Percentiles rank a stretch among this genome's conserved stretches.
phyloP scores from a whole-genome alignment of 2,113 vertebrate genomes.

The Poicephalus gulielmi region DNA sequence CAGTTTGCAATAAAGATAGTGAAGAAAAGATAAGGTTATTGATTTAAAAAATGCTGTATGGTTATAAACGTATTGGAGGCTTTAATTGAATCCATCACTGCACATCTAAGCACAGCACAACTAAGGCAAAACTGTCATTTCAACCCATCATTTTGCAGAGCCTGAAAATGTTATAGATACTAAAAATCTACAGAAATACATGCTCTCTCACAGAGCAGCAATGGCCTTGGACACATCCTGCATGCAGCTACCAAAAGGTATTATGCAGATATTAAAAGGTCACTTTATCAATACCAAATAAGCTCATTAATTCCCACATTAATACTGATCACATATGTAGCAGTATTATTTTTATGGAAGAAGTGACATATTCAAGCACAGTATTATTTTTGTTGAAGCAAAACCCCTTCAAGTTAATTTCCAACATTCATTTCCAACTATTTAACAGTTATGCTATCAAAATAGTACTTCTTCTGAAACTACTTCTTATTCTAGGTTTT shows the following conservation, averaged over 20 bases:
- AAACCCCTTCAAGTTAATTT: conserved; percentile 9
- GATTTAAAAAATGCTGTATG: background rate
- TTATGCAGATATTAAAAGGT: background rate
- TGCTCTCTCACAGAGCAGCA: background rate
- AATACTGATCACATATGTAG: background rate
- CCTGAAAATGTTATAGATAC: background rate
- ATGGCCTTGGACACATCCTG: background rate
- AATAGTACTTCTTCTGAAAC: conserved; percentile 11
- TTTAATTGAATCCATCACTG: background rate
- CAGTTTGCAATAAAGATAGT: background rate
- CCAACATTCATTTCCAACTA: background rate
- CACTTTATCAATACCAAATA: background rate
- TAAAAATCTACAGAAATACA: background rate
- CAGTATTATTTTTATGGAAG: background rate
- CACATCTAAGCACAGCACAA: background rate
- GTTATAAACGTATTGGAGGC: no score
- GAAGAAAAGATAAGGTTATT: background rate
- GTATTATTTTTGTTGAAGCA: background rate
- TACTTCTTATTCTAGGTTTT: background rate
- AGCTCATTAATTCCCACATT: conserved; percentile 4
- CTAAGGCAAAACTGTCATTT: background rate
- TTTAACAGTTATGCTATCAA: background rate
- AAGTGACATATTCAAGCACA: background rate
- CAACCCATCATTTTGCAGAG: background rate
- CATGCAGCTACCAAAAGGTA: background rate